Conservation (phyloP, 2,888 invertebrate species). For the Xylocampa areola region DNA sequence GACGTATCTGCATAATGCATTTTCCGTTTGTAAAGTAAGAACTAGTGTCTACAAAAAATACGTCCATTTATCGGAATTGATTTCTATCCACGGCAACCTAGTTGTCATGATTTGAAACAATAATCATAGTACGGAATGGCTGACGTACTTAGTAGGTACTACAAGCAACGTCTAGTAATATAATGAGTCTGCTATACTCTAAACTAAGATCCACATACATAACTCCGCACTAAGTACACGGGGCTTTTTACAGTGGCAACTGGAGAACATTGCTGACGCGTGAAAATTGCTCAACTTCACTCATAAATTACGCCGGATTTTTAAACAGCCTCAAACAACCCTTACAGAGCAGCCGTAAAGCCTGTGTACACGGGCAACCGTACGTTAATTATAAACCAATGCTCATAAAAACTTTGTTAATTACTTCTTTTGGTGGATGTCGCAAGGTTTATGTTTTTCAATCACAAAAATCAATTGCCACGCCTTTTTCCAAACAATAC, state of each 20-base stretch:
- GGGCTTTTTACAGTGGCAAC: conserved; percentile 2
- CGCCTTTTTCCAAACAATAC: conserved; percentile 1
- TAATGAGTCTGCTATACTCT: conserved; percentile 16
- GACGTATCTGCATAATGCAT: conserved; percentile 25
- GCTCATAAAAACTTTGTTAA: conserved; percentile 23
- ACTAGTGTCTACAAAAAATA: conserved; percentile 5
- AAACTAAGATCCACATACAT: conserved; percentile 21
- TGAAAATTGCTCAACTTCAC: conserved; percentile 9
- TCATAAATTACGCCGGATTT: conserved; percentile 1
- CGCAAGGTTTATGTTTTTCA: conserved; percentile 9
- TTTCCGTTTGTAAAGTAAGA: conserved; percentile 10
- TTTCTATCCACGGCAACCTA: conserved; percentile 1
- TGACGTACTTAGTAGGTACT: background rate
- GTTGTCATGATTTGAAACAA: background rate
- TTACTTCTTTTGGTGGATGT: conserved; percentile 1
- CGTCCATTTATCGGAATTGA: conserved; percentile 9
- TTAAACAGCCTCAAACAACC: background rate
- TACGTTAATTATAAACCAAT: conserved; percentile 8
- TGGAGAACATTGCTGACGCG: conserved; percentile 2
- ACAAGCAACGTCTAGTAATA: too few species aligned
- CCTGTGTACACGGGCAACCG: conserved; percentile 1
- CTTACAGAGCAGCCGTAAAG: background rate
- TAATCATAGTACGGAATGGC: conserved; percentile 4
- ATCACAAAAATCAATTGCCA: conserved; percentile 22
- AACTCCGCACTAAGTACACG: background rate